Conservation (phyloP, 2,888 invertebrate genomes). For the Hydrotaea cyrtoneurina region DNA sequence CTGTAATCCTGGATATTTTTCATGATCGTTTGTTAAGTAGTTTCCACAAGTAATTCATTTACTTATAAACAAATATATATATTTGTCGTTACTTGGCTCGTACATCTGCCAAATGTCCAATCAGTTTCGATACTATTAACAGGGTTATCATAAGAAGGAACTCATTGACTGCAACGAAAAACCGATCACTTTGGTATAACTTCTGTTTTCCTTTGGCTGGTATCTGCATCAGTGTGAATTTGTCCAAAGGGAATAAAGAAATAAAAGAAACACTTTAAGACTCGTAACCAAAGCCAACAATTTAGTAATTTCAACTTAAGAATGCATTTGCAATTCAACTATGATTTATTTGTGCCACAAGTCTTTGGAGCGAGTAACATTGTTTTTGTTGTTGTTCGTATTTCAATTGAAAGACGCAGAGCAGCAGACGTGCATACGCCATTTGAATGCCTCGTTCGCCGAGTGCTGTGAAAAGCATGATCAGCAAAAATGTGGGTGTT, state of each 20-base stretch:
- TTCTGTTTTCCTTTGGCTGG: too few species aligned
- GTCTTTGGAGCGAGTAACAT: conserved; percentile 44
- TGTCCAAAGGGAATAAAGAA: neutral
- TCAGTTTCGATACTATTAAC: too few species aligned
- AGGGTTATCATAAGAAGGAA: too few species aligned
- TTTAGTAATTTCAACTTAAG: conserved; percentile 25
- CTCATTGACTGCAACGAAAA: too few species aligned
- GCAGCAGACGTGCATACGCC: conserved; percentile 27
- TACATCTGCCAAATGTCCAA: too few species aligned
- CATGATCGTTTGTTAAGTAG: too few species aligned
- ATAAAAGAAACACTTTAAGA: neutral
- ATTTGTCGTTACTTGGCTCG: too few species aligned
- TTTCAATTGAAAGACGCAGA: conserved; percentile 18
- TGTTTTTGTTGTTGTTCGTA: neutral
- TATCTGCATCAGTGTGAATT: too few species aligned
- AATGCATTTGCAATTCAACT: conserved; percentile 16
- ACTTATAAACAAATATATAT: too few species aligned
- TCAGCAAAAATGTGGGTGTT: conserved; percentile 67
- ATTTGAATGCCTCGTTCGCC: conserved; percentile 7
- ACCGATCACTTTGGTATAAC: too few species aligned
- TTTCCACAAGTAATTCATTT: too few species aligned
- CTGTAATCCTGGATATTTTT: too few species aligned
- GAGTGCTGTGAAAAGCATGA: conserved; percentile 50
- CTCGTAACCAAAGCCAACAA: conserved; percentile 6
- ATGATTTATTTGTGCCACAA: conserved; percentile 65